These are phyloP conservation scores for Neopipo cinnamomea DNA, from an alignment of 2,113 vertebrate species.

Conservation along the genomic window DNA sequence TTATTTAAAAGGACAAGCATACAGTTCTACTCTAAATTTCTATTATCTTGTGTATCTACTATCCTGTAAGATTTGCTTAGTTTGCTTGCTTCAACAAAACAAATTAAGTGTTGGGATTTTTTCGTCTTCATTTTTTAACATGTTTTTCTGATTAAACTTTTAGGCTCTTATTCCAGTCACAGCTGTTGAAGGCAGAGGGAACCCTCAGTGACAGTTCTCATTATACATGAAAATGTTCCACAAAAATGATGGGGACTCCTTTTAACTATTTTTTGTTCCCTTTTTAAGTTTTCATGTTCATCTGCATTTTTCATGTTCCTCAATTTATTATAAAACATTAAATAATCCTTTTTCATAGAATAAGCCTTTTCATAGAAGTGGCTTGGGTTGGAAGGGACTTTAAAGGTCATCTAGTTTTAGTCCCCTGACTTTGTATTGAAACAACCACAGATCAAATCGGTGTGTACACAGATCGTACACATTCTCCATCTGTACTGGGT, in stretches of 20 bases:
- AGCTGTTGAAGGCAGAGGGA: neutral
- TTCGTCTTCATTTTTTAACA: neutral
- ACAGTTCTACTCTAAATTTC: neutral
- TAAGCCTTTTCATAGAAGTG: neutral
- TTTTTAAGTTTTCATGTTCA: neutral
- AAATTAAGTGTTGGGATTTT: neutral
- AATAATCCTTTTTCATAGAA: neutral
- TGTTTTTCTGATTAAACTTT: neutral
- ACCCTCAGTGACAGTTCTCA: neutral
- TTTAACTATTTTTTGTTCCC: neutral
- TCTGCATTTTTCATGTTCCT: neutral
- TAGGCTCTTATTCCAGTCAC: neutral
- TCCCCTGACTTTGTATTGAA: neutral
- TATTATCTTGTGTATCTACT: neutral
- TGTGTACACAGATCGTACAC: fast-evolving
- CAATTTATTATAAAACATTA: neutral
- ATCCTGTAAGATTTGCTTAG: neutral
- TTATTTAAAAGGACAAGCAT: neutral
- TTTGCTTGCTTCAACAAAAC: neutral
- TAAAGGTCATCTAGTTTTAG: neutral
- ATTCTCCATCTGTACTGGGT: neutral
- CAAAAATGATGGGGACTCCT: neutral
- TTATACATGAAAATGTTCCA: neutral
- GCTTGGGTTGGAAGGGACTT: neutral
- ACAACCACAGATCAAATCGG: neutral